phyloP scores from a whole-genome alignment of 2,113 vertebrate species.

The Potamarius usumacintae region DNA sequence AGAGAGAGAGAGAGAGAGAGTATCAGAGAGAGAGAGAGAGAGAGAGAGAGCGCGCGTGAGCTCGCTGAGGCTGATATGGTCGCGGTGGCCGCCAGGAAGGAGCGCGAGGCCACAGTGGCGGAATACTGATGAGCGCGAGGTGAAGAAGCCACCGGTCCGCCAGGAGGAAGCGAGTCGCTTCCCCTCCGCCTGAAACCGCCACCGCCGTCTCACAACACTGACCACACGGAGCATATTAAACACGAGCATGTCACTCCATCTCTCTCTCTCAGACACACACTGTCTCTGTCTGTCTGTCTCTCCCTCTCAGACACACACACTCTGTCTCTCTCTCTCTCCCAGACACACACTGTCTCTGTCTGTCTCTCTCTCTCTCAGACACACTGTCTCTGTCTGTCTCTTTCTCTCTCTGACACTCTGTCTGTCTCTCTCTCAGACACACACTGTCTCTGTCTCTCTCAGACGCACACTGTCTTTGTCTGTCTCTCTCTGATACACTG shows the following conservation, averaged over 20 bases:
- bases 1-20: no score
- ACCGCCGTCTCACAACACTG: slow-evolving; percentile 47
- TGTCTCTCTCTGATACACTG: not conserved
- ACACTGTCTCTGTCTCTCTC: no score
- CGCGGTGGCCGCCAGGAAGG: slow-evolving; percentile 43
- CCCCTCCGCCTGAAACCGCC: slow-evolving; percentile 42
- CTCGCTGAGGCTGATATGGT: slow-evolving; percentile 24
- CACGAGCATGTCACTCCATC: slow-evolving; percentile 37
- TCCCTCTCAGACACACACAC: not conserved
- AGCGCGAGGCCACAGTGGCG: slow-evolving; percentile 81
- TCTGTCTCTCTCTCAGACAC: no score
- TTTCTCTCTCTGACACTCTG: not conserved
- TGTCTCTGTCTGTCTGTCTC: not conserved
- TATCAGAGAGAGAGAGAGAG: not conserved
- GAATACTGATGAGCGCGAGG: slow-evolving; percentile 99
- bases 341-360: not conserved
- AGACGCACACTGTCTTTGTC: no score
- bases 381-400: not conserved
- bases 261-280: no score
- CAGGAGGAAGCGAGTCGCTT: slow-evolving; percentile 74
- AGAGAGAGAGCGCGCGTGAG: slow-evolving; percentile 58
- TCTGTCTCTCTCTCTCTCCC: not conserved
- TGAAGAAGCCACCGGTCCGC: slow-evolving; percentile 95
- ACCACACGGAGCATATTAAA: slow-evolving; percentile 55
- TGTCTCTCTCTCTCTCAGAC: not conserved